Base-by-base conservation (phyloP, 2,888 invertebrate genomes). In the Drosophila formosana region DNA sequence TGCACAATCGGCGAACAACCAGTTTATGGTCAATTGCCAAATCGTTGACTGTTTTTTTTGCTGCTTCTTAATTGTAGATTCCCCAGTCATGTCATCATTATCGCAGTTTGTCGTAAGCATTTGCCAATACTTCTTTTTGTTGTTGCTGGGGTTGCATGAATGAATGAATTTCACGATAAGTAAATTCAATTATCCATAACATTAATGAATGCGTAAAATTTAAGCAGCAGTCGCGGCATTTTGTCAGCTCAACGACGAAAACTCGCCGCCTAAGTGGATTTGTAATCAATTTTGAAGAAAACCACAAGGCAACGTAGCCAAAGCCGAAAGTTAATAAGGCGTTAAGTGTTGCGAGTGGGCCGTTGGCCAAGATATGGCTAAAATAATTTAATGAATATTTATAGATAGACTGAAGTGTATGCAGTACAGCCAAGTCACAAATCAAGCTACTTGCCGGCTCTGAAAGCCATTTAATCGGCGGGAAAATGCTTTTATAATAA, bases 181-280 rank as follows among this genome's bases (percentile, higher is more conserved):
- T 88, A 82, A 89, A 85, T 82, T 82, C 82, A 89, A 89, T 88
- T 89, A 89, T 74, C 72, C 82, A 66, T 53, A 75, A 71, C 85
- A 88, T 85, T 82, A 89, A 85, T 85, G 82, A 89, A 89, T 85
- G 85, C 83, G 82, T 85, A 85, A 88, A 88, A 89, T 73, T 75
- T 75, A 89, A 89, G 71, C 89, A 65, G 81, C 72, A 69, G 66
- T 57, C 65, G 58, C 61, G 50, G 68, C 56, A 64, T 75, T 80
- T 79, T 78, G 72, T 68, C 67, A 77, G 51, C 49, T 61, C 34
- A 55, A 30, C 69, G 46, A 60, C 18, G 45, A 68, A 61, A 78
- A 74, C 64, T 64, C 57, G 67, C 53, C 53, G 66, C 71, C 64
- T 50, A 72, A 77, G 82, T 75, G 73, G 68, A 78, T 86, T 82